These are phyloP conservation scores for Holotrichia oblita DNA, from an alignment of 1,140 invertebrate species.

Conservation along the genomic window DNA sequence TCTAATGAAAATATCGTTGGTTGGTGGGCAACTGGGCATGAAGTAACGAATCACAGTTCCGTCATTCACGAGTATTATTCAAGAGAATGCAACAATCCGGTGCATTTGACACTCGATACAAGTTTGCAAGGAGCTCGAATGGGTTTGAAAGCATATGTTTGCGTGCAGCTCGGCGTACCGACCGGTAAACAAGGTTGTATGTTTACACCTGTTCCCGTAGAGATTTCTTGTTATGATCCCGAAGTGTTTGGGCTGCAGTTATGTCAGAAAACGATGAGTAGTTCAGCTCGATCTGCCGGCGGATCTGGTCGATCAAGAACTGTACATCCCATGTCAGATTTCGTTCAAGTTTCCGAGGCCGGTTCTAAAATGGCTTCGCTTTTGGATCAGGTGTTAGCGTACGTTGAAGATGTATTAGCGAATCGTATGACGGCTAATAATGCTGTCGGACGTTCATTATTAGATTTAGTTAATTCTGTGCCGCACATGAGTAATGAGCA, in stretches of 20 bases:
- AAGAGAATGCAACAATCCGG: constrained; percentile 90
- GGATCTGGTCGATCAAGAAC: constrained; percentile 62
- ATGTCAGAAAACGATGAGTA: constrained; percentile 77
- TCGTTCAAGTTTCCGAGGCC: constrained; percentile 81
- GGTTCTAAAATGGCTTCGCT: constrained; percentile 78
- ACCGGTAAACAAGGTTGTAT: constrained; percentile 90
- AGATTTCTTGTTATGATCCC: constrained; percentile 87
- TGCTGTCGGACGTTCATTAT: constrained; percentile 83
- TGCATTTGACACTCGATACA: constrained; percentile 95
- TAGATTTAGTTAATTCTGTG: constrained; percentile 90
- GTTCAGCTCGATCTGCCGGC: constrained; percentile 56
- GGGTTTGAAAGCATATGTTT: constrained; percentile 91
- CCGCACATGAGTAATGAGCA: constrained; percentile 90
- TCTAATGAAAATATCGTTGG: constrained; percentile 92
- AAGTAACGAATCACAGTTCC: constrained; percentile 96
- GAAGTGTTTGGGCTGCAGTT: constrained; percentile 86
- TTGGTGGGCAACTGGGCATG: constrained; percentile 97
- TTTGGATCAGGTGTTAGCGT: constrained; percentile 83
- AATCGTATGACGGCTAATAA: constrained; percentile 79
- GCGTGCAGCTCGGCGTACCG: constrained; percentile 65
- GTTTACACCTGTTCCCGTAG: constrained; percentile 92
- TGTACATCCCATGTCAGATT: constrained; percentile 84
- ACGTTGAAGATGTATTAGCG: constrained; percentile 88
- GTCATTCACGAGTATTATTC: constrained; percentile 98
- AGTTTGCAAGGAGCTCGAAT: constrained; percentile 83